Conservation (phyloP, 2,113 vertebrate species). For the Chlamydotis undulata region DNA sequence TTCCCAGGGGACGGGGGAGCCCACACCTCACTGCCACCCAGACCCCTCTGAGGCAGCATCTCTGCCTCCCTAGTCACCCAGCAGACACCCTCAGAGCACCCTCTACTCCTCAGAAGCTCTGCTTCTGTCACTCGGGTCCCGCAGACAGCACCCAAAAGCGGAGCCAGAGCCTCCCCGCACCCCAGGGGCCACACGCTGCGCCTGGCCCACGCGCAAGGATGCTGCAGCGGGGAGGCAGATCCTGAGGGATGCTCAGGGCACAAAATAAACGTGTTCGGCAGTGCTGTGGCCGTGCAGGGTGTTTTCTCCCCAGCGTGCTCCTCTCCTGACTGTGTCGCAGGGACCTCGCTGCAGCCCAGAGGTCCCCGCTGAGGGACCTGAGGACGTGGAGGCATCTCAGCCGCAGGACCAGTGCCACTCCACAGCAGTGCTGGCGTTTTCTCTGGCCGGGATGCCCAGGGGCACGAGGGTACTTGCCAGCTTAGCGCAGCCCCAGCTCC, state of each 20-base stretch:
- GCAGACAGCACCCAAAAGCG: no score
- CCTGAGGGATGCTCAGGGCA: neutral
- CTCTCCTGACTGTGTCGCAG: neutral
- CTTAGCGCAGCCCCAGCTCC: neutral
- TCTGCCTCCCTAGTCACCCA: neutral
- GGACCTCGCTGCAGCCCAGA: neutral
- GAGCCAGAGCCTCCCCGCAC: fast-evolving
- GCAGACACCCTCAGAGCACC: neutral
- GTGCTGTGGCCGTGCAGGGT: neutral
- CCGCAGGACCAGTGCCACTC: neutral
- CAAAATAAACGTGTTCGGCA: neutral
- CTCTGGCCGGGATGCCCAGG: neutral
- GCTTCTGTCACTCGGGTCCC: neutral
- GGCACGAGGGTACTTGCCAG: fast-evolving
- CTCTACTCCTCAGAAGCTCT: neutral
- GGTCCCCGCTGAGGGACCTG: neutral
- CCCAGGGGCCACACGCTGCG: fast-evolving
- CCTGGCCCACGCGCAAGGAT: neutral
- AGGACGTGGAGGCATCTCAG: neutral
- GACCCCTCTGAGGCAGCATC: neutral
- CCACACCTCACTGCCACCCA: neutral
- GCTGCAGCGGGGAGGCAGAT: neutral
- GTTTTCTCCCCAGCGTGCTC: neutral
- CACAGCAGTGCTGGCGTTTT: neutral
- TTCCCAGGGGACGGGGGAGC: neutral